Conservation (phyloP, 2,888 invertebrate genomes). For the Lithophane ornitopus region DNA sequence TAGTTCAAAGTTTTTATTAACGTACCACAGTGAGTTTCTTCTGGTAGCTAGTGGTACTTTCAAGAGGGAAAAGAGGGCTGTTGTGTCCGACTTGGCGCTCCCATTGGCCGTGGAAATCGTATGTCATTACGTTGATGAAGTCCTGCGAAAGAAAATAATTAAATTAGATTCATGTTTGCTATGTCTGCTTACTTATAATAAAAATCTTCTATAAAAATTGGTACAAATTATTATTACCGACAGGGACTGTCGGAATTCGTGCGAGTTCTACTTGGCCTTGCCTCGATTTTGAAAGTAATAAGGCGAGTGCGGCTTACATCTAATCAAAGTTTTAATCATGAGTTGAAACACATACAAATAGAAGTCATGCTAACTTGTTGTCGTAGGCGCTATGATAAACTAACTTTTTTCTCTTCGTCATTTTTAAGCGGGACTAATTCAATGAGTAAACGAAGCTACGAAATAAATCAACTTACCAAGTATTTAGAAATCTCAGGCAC, state of each 20-base stretch:
- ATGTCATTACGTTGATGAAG: constrained; percentile 98
- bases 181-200: too few relatives aligned
- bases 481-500: constrained; percentile 98
- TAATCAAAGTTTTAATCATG: background rate
- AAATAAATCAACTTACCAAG: constrained; percentile 85
- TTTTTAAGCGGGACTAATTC: background rate
- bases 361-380: background rate
- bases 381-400: background rate
- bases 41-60: constrained; percentile 97
- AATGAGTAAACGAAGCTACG: background rate
- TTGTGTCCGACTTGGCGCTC: constrained; percentile 98
- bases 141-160: constrained; percentile 88
- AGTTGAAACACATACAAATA: background rate
- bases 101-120: constrained; percentile 99
- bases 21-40: constrained; percentile 97
- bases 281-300: background rate
- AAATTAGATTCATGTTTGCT: background rate
- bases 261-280: background rate
- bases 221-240: too few relatives aligned
- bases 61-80: constrained; percentile 96
- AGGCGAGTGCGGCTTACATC: background rate
- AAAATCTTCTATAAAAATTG: too few relatives aligned
- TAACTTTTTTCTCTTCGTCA: background rate
- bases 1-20: too few relatives aligned
- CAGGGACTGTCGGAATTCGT: background rate